These are phyloP conservation scores for Malurus melanocephalus DNA, from an alignment of 2,113 vertebrate genomes.

Conservation along the genomic window DNA sequence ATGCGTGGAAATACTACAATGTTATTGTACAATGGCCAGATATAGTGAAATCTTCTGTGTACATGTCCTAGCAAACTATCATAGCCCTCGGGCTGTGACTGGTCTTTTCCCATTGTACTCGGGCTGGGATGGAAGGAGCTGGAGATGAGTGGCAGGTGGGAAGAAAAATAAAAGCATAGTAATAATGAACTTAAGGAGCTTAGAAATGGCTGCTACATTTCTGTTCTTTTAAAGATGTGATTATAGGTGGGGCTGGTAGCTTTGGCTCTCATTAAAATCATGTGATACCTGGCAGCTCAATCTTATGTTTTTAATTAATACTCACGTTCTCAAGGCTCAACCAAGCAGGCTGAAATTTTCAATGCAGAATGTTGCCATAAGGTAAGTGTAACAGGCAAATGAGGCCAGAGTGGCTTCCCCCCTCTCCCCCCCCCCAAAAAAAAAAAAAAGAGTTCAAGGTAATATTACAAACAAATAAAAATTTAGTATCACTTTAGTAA, in stretches of 20 bases:
- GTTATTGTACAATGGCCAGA: not conserved
- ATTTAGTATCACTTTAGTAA: not conserved
- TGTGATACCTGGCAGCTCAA: not conserved
- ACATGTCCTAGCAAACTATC: constrained; percentile 10
- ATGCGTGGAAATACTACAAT: not conserved
- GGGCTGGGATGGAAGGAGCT: not conserved
- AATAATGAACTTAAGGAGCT: not conserved
- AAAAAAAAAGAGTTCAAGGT: not conserved
- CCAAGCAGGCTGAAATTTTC: not conserved
- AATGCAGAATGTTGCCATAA: not conserved
- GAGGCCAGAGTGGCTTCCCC: not conserved
- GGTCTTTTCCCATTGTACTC: not conserved
- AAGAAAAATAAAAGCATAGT: not conserved
- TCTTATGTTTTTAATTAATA: not conserved
- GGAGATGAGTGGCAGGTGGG: not conserved
- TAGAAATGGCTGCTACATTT: not conserved
- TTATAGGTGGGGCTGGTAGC: not conserved
- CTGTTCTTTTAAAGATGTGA: not conserved
- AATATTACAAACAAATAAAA: not conserved
- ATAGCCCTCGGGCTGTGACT: not conserved
- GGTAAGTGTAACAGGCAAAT: not conserved
- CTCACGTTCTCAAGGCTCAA: not conserved
- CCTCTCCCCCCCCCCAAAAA: too few relatives aligned
- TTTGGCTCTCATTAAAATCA: not conserved
- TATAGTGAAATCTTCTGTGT: not conserved